Evolutionary conservation across 2,797 vertebrate species (phyloP).

Genomic region (Liasis olivaceus): DNA sequence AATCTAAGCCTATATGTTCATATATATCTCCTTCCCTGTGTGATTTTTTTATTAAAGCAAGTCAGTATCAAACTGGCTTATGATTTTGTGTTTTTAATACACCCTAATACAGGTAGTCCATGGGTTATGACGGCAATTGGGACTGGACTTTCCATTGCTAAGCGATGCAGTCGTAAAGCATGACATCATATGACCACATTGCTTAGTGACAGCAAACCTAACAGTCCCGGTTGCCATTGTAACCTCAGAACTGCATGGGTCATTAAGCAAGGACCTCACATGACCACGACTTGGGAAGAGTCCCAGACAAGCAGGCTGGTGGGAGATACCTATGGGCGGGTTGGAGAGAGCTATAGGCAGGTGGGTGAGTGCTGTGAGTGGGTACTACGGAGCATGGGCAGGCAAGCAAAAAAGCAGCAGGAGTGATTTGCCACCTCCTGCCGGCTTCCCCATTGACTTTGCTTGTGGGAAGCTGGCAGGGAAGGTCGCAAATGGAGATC

Average conservation of each 20-base stretch:
- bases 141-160: neutral
- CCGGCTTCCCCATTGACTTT: too few relatives aligned
- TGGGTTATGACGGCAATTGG: neutral
- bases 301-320: neutral
- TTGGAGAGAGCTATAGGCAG: neutral
- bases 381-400: neutral
- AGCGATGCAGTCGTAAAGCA: neutral
- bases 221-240: neutral
- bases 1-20: neutral
- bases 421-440: too few relatives aligned
- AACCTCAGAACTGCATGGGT: neutral
- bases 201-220: neutral
- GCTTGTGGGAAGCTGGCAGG: too few relatives aligned
- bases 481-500: neutral
- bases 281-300: neutral
- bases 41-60: neutral
- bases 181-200: neutral
- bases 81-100: neutral
- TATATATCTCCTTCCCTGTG: neutral
- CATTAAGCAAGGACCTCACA: neutral
- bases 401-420: neutral
- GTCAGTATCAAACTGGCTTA: neutral
- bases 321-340: too few relatives aligned
- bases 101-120: too few relatives aligned
- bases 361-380: neutral